Evolutionary conservation across 2,888 invertebrate species (phyloP), one percentile per base, ranked within the genome.

Genomic region (Hofmannophila pseudospretella): DNA sequence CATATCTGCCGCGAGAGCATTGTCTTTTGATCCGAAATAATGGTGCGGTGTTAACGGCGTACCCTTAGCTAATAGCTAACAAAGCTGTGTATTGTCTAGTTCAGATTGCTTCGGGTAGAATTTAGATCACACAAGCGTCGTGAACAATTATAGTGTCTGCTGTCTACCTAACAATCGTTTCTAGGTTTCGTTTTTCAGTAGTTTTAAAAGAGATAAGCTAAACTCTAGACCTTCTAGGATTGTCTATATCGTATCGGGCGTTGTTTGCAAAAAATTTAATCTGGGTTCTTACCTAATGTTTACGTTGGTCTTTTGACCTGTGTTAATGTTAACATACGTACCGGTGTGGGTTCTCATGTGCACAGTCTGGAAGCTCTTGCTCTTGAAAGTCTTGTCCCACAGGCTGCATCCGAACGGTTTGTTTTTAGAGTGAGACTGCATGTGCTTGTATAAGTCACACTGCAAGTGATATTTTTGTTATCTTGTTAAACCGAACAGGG

Each of bases 311-410:
- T n/a, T n/a, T n/a, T n/a, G n/a, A n/a, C n/a, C n/a, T n/a, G n/a
- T n/a, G n/a, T n/a, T n/a, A n/a, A n/a, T n/a, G n/a, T n/a, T n/a
- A n/a, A n/a, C n/a, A n/a, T n/a, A n/a, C n/a, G n/a, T 54, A 60
- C 94, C 95, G 43, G 93, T 93, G 67, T 96, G 96, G 34, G 94
- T 94, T 22, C 95, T 86, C 47, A 93, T 90, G 67, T 96, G 96
- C 0, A 95, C 94, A 54, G 94, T 92, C 41, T 94, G 88, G 13
- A 95, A 95, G 34, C 94, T 94, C 50, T 94, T 94, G 36, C 94
- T 90, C 74, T 96, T 96, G 85, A 96, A 96, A 1, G 94, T 93
- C 67, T 96, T 96, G 28, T 94, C 94, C 63, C 96, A 96, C 16
- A 92, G 91, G 49, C 90, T 90, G 61, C 96, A 96, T 51, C 93